Conservation (phyloP, 2,113 vertebrate genomes). For the Potamarius usumacintae region DNA sequence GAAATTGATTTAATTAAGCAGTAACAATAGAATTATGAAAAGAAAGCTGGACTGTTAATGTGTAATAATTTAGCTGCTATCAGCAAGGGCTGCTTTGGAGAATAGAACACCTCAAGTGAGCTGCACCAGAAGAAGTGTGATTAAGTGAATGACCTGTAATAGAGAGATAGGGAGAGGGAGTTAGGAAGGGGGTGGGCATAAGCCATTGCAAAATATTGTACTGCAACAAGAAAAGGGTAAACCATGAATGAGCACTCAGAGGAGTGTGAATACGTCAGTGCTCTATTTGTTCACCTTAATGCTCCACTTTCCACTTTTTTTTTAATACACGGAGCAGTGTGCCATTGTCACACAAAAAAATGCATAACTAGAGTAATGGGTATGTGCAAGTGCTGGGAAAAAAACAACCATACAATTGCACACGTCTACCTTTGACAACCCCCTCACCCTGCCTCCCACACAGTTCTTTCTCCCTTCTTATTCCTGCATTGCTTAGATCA, state of each 20-base stretch:
- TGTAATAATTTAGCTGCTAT: constrained; percentile 39
- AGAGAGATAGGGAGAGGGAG: constrained; percentile 11
- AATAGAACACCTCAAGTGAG: constrained; percentile 40
- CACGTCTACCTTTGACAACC: constrained; percentile 47
- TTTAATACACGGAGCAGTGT: background rate
- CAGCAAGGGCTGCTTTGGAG: constrained; percentile 12
- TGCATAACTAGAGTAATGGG: constrained; percentile 47
- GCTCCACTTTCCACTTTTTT: constrained; percentile 2
- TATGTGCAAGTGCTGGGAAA: constrained; percentile 35
- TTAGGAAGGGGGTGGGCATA: background rate
- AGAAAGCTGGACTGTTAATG: constrained; percentile 27
- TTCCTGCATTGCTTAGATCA: constrained; percentile 30
- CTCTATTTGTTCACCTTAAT: constrained; percentile 17
- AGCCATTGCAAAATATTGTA: background rate
- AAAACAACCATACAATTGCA: constrained; percentile 43
- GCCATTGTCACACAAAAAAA: constrained; percentile 23
- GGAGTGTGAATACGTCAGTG: background rate
- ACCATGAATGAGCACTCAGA: constrained; percentile 2
- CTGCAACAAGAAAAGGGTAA: background rate
- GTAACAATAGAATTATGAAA: constrained; percentile 34
- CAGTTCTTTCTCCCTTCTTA: background rate
- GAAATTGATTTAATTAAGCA: constrained; percentile 26
- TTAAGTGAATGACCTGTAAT: constrained; percentile 46
- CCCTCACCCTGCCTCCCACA: constrained; percentile 19
- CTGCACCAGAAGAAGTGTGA: constrained; percentile 32